These are phyloP conservation scores for Microtus richardsoni DNA, from an alignment of 2,113 vertebrate species.

Conservation along the genomic window DNA sequence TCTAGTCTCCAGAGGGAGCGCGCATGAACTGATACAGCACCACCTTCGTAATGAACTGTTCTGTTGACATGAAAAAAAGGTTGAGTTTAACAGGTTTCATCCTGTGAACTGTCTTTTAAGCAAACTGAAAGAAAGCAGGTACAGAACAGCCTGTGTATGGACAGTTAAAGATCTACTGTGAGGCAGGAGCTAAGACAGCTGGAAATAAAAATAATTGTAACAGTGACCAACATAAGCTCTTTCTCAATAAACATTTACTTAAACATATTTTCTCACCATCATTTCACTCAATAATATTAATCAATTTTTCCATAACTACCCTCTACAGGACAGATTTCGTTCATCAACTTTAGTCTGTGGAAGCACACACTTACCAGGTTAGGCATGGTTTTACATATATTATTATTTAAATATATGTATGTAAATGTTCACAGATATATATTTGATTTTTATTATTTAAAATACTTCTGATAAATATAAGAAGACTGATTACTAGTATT, in stretches of 20 bases:
- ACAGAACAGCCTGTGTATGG: not conserved
- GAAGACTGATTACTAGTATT: not conserved
- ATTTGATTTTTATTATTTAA: not conserved
- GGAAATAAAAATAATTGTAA: conserved; percentile 5
- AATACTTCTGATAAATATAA: conserved; percentile 9
- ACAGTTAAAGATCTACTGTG: not conserved
- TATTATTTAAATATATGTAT: not conserved
- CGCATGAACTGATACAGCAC: conserved; percentile 95
- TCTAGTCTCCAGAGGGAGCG: conserved; percentile 97
- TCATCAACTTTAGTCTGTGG: not conserved
- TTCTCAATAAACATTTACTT: not conserved
- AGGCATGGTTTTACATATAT: not conserved
- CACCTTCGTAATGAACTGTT: conserved; percentile 97
- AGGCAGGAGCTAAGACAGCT: not conserved
- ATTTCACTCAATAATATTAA: not conserved
- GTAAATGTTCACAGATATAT: not conserved
- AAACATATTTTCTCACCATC: not conserved
- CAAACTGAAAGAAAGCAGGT: not conserved
- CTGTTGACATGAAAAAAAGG: conserved; percentile 82
- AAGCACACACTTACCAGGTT: not conserved
- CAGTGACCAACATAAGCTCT: not conserved
- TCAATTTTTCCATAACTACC: not conserved
- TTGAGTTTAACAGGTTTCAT: not conserved
- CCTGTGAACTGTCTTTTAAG: not conserved
- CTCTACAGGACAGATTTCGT: not conserved